Base-by-base conservation (phyloP, 2,797 vertebrate species). In the Denticeps clupeoides region DNA sequence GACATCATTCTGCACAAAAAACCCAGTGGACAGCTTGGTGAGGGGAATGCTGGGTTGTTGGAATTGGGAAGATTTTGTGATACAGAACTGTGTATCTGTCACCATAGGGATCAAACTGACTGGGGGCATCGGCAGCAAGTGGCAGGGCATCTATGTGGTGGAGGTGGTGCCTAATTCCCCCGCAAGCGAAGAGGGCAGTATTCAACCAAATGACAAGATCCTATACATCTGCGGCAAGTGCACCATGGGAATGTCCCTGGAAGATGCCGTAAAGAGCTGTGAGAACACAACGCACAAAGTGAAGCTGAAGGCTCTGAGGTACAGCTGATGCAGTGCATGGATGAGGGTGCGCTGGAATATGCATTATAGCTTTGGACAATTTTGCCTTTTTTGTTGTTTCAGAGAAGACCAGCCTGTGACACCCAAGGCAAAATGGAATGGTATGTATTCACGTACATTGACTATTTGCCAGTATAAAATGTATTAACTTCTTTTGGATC, bases 321-420 rank as follows among this genome's bases (percentile, higher is more conserved):
- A 71, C 63, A 59, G 11, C 4, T 28, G 9, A 3, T n/a, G 4
- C 18, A 3, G 35, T 18, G 10, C 38, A 23, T 7, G 23, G 23
- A 11, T 10, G 2, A 9, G 13, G 7, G 6, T 13, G 40, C 19
- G 11, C 12, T 7, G 49, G 28, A 46, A 3, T 52, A 2, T 55
- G 49, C 45, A 7, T 27, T 3, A 24, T 44, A 8, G 44, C 15
- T 13, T 19, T 22, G 8, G 24, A 23, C 25, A 11, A 32, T 15
- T 4, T 42, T 48, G n/a, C 46, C 13, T 46, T 42, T 56, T 8
- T 53, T 62, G 68, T 73, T 64, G 51, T 62, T 64, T 63, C 69
- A 91, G 89, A 79, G 88, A 91, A 44, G 87, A 88, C 49, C 82
- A 87, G 51, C 87, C 88, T 32, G 78, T 91, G 69, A 77, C 69